Evolutionary conservation across 2,888 invertebrate genomes (phyloP).

Genomic region (Leptothorax acervorum): DNA sequence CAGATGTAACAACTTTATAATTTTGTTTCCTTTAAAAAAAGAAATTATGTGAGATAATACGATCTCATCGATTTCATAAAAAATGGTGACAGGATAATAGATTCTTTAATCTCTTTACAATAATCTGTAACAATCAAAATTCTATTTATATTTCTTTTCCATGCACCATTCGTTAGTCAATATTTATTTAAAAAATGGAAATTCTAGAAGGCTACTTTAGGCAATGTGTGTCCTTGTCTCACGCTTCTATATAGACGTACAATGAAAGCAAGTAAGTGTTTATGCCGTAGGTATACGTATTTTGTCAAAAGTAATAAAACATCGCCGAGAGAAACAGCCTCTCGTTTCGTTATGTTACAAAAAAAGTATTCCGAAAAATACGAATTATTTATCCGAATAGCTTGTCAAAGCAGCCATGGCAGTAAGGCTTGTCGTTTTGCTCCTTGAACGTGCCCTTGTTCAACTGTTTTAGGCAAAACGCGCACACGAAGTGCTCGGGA

Average conservation of each 20-base stretch:
- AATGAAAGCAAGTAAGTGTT: slow-evolving; percentile 60
- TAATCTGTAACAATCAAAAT: slow-evolving; percentile 10
- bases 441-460: slow-evolving; percentile 99
- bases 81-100: background rate
- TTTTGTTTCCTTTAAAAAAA: slow-evolving; percentile 7
- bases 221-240: slow-evolving; percentile 28
- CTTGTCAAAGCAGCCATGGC: slow-evolving; percentile 98
- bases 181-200: slow-evolving; percentile 52
- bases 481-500: slow-evolving; percentile 99
- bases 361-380: slow-evolving; percentile 47
- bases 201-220: slow-evolving; percentile 57
- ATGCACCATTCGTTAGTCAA: slow-evolving; percentile 50
- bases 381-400: slow-evolving; percentile 92
- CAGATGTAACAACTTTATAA: background rate
- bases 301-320: slow-evolving; percentile 60
- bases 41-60: background rate
- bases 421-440: slow-evolving; percentile 99
- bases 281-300: slow-evolving; percentile 36
- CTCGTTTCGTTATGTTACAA: slow-evolving; percentile 60
- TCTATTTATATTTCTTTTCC: slow-evolving; percentile 4
- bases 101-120: background rate
- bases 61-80: background rate
- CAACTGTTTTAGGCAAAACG: slow-evolving; percentile 99
- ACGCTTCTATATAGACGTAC: slow-evolving; percentile 42
- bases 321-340: slow-evolving; percentile 55